Percentiles rank a stretch among this genome's conserved stretches.
phyloP scores from a whole-genome alignment of 2,797 vertebrate species.

The Pangasius mekongensis region DNA sequence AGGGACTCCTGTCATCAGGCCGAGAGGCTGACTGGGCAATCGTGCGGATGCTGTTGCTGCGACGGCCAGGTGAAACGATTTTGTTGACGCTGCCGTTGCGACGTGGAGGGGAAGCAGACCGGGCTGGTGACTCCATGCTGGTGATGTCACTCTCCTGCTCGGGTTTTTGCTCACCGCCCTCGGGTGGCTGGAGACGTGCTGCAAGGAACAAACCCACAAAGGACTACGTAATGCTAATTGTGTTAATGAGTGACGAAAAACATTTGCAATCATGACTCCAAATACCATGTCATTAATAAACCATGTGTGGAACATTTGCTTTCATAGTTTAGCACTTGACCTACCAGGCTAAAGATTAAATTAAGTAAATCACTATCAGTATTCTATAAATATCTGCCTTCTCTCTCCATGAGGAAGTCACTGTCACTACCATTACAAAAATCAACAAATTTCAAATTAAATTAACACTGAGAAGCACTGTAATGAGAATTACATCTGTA shows the following conservation, averaged over 20 bases:
- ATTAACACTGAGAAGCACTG: neutral
- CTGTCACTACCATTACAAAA: neutral
- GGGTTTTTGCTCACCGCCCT: slow-evolving; percentile 75
- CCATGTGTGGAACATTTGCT: neutral
- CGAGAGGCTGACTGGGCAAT: slow-evolving; percentile 79
- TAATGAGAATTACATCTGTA: neutral
- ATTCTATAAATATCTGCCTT: neutral
- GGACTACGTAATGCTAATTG: neutral
- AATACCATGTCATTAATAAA: neutral
- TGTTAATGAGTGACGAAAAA: neutral
- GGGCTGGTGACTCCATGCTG: slow-evolving; percentile 78
- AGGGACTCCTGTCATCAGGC: slow-evolving; percentile 70
- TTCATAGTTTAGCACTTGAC: neutral
- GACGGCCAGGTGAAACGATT: slow-evolving; percentile 75
- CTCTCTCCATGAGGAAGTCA: neutral
- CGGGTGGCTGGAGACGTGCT: slow-evolving; percentile 85
- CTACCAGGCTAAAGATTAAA: neutral
- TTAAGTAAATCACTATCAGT: neutral
- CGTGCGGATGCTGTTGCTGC: slow-evolving; percentile 80
- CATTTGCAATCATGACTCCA: neutral
- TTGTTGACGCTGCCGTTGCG: slow-evolving; percentile 79
- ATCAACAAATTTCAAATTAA: neutral
- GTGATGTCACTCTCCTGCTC: slow-evolving; percentile 79
- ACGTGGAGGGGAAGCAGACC: slow-evolving; percentile 69
- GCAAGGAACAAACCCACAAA: neutral